phyloP scores from a whole-genome alignment of 2,797 vertebrate genomes.

The Pseudochaenichthys georgianus region DNA sequence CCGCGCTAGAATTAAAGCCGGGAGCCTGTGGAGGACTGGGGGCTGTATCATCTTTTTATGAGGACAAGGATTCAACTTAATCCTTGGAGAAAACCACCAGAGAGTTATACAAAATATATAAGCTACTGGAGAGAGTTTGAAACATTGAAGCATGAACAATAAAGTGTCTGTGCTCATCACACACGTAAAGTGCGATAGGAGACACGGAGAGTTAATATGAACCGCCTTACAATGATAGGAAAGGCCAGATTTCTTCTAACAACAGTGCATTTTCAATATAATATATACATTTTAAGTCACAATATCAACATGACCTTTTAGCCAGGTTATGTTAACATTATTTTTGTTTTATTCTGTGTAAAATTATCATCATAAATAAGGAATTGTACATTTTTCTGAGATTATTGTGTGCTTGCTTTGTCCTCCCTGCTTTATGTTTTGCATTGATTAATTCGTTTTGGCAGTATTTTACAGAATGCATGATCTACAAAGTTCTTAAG shows the following conservation, averaged over 20 bases:
- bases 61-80: constrained; percentile 50
- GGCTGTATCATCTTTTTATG: constrained; percentile 51
- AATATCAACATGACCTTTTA: not conserved
- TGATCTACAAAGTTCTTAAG: constrained; percentile 35
- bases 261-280: not conserved
- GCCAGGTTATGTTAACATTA: not conserved
- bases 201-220: not conserved
- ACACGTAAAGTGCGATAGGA: constrained; percentile 17
- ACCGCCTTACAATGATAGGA: not conserved
- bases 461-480: constrained; percentile 1
- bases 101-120: constrained; percentile 15
- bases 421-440: not conserved
- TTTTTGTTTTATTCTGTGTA: not conserved
- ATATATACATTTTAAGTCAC: not conserved
- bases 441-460: too few species aligned
- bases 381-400: not conserved
- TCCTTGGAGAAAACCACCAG: constrained; percentile 53
- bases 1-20: constrained; percentile 46
- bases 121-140: constrained; percentile 32
- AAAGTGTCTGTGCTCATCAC: constrained; percentile 28
- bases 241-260: not conserved
- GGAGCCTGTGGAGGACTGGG: constrained; percentile 46
- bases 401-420: not conserved
- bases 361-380: not conserved
- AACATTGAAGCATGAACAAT: constrained; percentile 27